These are phyloP conservation scores for Mycetomoellerius zeteki DNA, from an alignment of 1,140 invertebrate genomes.

Conservation along the genomic window DNA sequence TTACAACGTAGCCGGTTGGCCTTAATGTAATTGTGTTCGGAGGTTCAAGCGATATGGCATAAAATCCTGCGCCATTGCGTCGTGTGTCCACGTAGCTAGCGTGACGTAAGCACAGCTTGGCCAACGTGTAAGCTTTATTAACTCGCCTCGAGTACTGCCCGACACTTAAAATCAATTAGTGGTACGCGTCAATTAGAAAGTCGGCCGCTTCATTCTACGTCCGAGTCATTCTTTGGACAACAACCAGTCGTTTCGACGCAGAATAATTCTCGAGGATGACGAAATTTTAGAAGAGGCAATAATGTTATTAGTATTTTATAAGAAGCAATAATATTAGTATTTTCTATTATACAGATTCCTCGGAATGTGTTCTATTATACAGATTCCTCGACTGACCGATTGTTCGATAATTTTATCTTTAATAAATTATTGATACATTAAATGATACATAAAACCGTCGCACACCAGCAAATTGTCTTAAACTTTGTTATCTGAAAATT, in stretches of 20 bases:
- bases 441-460: neutral
- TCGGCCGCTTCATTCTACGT: constrained; percentile 59
- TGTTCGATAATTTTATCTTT: neutral
- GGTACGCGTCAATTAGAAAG: constrained; percentile 79
- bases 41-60: constrained; percentile 56
- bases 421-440: neutral
- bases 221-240: constrained; percentile 47
- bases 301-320: neutral
- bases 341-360: neutral
- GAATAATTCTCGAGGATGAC: constrained; percentile 55
- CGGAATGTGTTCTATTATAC: neutral
- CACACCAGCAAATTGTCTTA: neutral
- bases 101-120: constrained; percentile 68
- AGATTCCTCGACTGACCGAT: neutral
- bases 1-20: constrained; percentile 21
- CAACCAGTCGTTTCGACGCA: constrained; percentile 11
- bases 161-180: constrained; percentile 81
- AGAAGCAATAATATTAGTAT: neutral
- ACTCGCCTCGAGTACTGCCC: constrained; percentile 67
- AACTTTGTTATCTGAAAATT: neutral
- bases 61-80: constrained; percentile 48
- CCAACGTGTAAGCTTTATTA: constrained; percentile 68
- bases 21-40: constrained; percentile 61
- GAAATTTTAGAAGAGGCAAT: constrained; percentile 7
- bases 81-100: constrained; percentile 44